Evolutionary conservation across 2,113 vertebrate species (phyloP).

Genomic region (Chaetodon trifascialis): DNA sequence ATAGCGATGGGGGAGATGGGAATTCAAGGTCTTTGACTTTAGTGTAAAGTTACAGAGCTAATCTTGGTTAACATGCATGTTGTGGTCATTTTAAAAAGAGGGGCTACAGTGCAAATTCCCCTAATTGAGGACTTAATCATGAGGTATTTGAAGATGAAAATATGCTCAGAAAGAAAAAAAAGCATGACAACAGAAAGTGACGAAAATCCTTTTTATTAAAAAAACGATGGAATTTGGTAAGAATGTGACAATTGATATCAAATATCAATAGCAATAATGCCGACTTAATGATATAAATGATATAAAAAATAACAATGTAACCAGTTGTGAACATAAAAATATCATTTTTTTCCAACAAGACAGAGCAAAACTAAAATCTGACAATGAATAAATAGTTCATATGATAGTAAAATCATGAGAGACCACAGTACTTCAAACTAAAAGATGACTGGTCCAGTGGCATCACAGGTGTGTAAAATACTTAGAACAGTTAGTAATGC

Average conservation of each 20-base stretch:
- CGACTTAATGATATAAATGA: constrained; percentile 18
- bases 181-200: constrained; percentile 52
- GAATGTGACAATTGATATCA: constrained; percentile 14
- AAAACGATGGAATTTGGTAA: constrained; percentile 28
- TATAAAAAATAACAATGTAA: constrained; percentile 2
- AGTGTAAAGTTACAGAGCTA: constrained; percentile 59
- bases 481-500: constrained; percentile 48
- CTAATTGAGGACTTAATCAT: constrained; percentile 59
- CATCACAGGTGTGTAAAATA: constrained; percentile 27
- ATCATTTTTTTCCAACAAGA: not conserved
- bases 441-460: constrained; percentile 34
- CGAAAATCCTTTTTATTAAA: constrained; percentile 71
- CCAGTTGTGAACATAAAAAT: not conserved
- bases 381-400: constrained; percentile 60
- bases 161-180: constrained; percentile 36
- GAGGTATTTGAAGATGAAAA: constrained; percentile 53
- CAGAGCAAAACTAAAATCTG: constrained; percentile 21
- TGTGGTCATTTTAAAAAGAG: constrained; percentile 62
- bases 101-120: constrained; percentile 37
- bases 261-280: constrained; percentile 2
- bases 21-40: constrained; percentile 71
- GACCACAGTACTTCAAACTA: constrained; percentile 9
- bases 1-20: constrained; percentile 51
- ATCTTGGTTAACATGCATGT: constrained; percentile 61
- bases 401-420: constrained; percentile 21